A percentile compares a stretch with the other conserved stretches of the same genome.
Evolutionary conservation across 2,113 vertebrate species (phyloP).

Genomic region (Numenius arquata): DNA sequence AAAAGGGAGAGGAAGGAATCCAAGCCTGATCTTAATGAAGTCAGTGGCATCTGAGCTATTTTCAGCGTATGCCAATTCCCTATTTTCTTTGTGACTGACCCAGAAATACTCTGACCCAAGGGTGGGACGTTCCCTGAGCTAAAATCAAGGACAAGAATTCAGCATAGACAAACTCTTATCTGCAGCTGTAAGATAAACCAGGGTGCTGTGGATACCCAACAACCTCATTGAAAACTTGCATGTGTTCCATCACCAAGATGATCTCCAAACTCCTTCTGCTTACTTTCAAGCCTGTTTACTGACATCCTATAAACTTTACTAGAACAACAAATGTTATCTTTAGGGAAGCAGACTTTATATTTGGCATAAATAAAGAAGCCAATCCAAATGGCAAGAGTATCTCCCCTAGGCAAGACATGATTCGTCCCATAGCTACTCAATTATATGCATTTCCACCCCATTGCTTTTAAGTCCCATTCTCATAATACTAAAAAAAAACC

Average conservation of each 20-base stretch:
- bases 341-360: neutral
- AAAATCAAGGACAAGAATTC: conserved; percentile 57
- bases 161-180: conserved; percentile 18
- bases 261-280: neutral
- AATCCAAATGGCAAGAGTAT: neutral
- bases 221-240: neutral
- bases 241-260: neutral
- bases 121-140: conserved; percentile 42
- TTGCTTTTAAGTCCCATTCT: neutral
- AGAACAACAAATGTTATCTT: neutral
- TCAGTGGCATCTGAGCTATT: conserved; percentile 43
- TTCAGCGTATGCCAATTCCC: conserved; percentile 42
- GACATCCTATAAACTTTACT: neutral
- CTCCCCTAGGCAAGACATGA: neutral
- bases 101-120: conserved; percentile 35
- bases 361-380: neutral
- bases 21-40: conserved; percentile 12
- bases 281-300: neutral
- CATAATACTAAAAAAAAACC: neutral
- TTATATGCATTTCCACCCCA: neutral
- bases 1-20: neutral
- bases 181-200: neutral
- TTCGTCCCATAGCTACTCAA: neutral
- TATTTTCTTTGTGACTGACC: conserved; percentile 50
- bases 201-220: neutral